These are phyloP conservation scores for Parelbella ahira DNA, from an alignment of 2,888 invertebrate genomes.

Conservation along the genomic window DNA sequence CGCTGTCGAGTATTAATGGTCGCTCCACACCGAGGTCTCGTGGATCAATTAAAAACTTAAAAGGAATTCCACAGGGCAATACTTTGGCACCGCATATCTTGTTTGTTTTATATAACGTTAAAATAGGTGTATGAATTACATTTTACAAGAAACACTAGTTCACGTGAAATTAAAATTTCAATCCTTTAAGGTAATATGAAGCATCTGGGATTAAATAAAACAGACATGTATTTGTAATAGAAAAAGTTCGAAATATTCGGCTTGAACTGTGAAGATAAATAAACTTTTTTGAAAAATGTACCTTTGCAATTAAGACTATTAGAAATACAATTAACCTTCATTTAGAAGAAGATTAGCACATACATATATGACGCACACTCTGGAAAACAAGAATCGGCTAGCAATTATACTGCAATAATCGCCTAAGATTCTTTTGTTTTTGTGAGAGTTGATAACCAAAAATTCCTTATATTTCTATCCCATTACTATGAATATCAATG, in stretches of 20 bases:
- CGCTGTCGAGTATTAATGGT: slow-evolving; percentile 16
- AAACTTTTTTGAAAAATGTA: too few species aligned
- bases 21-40: slow-evolving; percentile 2
- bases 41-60: slow-evolving; percentile 13
- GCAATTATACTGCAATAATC: slow-evolving; percentile 1
- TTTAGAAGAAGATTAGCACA: slow-evolving; percentile 9
- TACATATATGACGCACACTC: neutral
- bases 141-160: too few species aligned
- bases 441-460: neutral
- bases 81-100: slow-evolving; percentile 2
- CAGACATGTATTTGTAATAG: too few species aligned
- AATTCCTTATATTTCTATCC: too few species aligned
- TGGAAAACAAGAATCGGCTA: slow-evolving; percentile 5
- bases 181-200: too few species aligned
- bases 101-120: neutral
- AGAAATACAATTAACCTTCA: slow-evolving; percentile 4
- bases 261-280: too few species aligned
- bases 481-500: too few species aligned
- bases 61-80: slow-evolving; percentile 1
- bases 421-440: neutral
- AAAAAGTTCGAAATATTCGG: too few species aligned
- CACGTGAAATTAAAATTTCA: too few species aligned
- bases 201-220: too few species aligned
- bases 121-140: neutral
- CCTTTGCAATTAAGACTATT: neutral